These are phyloP conservation scores for Deroplatys truncata DNA, from an alignment of 2,888 invertebrate species.

Conservation along the genomic window DNA sequence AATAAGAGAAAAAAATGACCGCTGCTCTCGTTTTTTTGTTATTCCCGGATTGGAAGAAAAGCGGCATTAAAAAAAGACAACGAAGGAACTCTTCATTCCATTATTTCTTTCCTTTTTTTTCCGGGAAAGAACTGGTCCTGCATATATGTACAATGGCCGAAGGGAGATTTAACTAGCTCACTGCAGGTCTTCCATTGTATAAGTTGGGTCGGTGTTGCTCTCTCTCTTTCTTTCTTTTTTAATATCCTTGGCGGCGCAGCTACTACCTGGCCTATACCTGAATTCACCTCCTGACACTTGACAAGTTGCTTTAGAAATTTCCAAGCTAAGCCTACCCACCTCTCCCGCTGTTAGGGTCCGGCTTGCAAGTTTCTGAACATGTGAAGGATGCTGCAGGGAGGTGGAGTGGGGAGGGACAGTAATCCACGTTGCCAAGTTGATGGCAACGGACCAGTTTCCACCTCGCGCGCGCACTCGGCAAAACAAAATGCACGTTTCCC, in stretches of 20 bases:
- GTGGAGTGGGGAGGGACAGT: background rate
- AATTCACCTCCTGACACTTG: slow-evolving; percentile 42
- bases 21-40: background rate
- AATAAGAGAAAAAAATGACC: background rate
- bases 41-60: background rate
- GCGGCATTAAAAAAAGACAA: background rate
- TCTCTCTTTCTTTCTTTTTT: background rate
- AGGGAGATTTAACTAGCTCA: background rate
- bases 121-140: background rate
- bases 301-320: slow-evolving; percentile 48
- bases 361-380: slow-evolving; percentile 2
- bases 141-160: background rate
- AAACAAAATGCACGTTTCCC: background rate
- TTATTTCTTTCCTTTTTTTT: background rate
- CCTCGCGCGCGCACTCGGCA: background rate
- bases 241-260: background rate
- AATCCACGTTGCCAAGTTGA: slow-evolving; percentile 1
- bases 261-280: slow-evolving; percentile 29
- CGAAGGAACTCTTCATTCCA: background rate
- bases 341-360: background rate
- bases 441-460: background rate
- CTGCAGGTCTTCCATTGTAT: background rate
- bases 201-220: background rate
- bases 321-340: background rate
- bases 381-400: background rate